A percentile compares a stretch with the other conserved stretches of the same genome.
Evolutionary conservation across 2,888 invertebrate genomes (phyloP).

Genomic region (Hydrotaea cyrtoneurina): DNA sequence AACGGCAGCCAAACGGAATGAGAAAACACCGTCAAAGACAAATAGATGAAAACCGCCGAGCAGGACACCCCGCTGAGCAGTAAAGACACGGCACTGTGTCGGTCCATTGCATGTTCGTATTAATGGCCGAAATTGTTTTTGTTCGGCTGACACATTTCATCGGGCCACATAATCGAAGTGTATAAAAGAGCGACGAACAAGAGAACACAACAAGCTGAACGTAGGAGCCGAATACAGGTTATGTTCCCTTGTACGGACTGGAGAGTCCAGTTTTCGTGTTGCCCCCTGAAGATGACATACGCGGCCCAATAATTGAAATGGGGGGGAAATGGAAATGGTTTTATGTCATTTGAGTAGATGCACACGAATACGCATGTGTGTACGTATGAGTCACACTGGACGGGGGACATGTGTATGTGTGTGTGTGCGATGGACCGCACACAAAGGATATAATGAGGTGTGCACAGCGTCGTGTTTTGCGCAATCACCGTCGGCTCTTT

Average conservation of each 20-base stretch:
- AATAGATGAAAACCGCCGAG: slow-evolving; percentile 76
- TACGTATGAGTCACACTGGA: too few species aligned
- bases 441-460: slow-evolving; percentile 49
- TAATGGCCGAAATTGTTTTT: slow-evolving; percentile 78
- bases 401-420: slow-evolving; percentile 21
- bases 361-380: too few species aligned
- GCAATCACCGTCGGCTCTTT: slow-evolving; percentile 56
- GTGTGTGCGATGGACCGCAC: slow-evolving; percentile 65
- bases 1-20: slow-evolving; percentile 54
- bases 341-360: too few species aligned
- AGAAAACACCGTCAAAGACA: slow-evolving; percentile 72
- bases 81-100: slow-evolving; percentile 79
- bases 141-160: slow-evolving; percentile 81
- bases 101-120: slow-evolving; percentile 72
- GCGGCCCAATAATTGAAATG: too few species aligned
- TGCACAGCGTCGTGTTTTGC: slow-evolving; percentile 47
- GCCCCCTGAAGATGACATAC: too few species aligned
- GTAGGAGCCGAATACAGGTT: too few species aligned
- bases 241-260: too few species aligned
- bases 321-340: background rate
- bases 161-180: slow-evolving; percentile 40
- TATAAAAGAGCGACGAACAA: background rate
- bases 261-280: too few species aligned
- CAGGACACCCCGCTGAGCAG: slow-evolving; percentile 79
- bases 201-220: slow-evolving; percentile 31